phyloP scores from a whole-genome alignment of 2,888 invertebrate species.

The Herminia tarsipennalis region DNA sequence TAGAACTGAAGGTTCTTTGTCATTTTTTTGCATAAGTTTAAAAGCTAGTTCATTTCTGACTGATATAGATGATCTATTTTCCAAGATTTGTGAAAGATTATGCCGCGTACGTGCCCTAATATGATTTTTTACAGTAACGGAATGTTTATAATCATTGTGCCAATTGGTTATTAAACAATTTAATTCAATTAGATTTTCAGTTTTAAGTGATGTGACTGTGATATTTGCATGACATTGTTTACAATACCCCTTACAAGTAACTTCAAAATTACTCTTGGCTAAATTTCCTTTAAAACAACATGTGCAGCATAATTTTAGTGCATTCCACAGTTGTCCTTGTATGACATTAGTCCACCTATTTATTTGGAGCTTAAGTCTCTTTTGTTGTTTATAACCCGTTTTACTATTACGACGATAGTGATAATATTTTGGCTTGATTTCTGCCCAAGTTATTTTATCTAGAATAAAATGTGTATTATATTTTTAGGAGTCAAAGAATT shows the following conservation, averaged over 20 bases:
- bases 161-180: conserved; percentile 7
- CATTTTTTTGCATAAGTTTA: conserved; percentile 7
- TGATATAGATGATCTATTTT: conserved; percentile 4
- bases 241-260: conserved; percentile 10
- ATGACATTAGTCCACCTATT: conserved; percentile 13
- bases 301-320: conserved; percentile 7
- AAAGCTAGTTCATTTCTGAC: conserved; percentile 8
- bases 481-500: conserved; percentile 5
- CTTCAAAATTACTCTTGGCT: conserved; percentile 5
- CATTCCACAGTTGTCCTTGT: conserved; percentile 8
- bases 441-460: conserved; percentile 11
- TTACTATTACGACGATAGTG: conserved; percentile 8
- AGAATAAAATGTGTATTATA: conserved; percentile 11
- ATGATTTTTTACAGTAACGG: conserved; percentile 7
- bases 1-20: conserved; percentile 8
- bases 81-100: conserved; percentile 3
- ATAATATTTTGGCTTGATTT: conserved; percentile 8
- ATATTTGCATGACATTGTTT: conserved; percentile 15
- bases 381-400: conserved; percentile 6
- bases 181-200: conserved; percentile 10
- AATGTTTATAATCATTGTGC: conserved; percentile 9
- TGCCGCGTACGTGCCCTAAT: conserved; percentile 6
- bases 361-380: conserved; percentile 10
- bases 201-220: conserved; percentile 7
- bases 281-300: conserved; percentile 10